Base-by-base conservation (phyloP, 2,113 vertebrate species). In the Neolamprologus variostigma region DNA sequence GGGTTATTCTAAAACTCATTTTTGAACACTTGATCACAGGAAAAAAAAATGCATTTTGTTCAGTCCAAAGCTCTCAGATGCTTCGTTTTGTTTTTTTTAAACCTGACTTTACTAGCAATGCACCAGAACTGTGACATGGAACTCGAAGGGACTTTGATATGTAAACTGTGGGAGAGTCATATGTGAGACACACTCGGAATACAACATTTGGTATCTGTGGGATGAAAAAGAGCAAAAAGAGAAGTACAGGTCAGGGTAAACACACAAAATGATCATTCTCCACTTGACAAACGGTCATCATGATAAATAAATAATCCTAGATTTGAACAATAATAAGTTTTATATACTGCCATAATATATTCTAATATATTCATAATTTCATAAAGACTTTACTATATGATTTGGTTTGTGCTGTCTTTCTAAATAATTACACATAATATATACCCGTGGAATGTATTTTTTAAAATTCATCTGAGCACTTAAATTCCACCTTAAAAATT, bases 401-500 rank as follows among this genome's bases (percentile, higher is more conserved):
- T 96, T 96, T 97, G 96, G 95, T 94, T 95, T 96, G 94, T 96
- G 95, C 95, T 95, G 95, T 95, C 87, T 26, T 87, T 91, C 89
- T 95, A 95, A 95, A 94, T 94, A 92, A 91, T 94, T 71, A 86
- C 68, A 92, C 84, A 83, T 92, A 87, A 94, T 86, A 87, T 91
- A 86, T 91, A 90, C 73, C 82, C 80, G 85, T 91, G 93, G 93
- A 94, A 94, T 95, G 92, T 91, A 6, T 50, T 57, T 54, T 54
- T 79, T 86, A 33, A 66, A 66, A 80, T 79, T 87, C 7, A 21
- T 66, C 66, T 55, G 50, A 90, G 83, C 54, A 86, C 54, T 86
- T 89, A n/a, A 81, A 81, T 88, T 92, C 76, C 86, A 89, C 83
- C 82, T 91, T 83, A 63, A 90, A 91, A 89, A 87, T 54, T 5